Evolutionary conservation across 2,113 vertebrate genomes (phyloP).

Genomic region (Cromileptes altivelis): DNA sequence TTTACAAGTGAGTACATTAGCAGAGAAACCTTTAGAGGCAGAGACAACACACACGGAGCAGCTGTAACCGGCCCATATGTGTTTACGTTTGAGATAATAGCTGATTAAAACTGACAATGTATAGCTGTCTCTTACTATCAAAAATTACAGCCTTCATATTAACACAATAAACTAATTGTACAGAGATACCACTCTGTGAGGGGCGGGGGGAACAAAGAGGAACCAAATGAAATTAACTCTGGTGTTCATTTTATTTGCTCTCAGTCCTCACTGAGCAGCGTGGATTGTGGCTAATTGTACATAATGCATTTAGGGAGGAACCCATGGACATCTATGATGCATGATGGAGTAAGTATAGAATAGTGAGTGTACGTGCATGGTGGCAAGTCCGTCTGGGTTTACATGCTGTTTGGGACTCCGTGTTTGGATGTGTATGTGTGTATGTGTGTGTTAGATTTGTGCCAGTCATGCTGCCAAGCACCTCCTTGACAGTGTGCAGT

Average conservation of each 20-base stretch:
- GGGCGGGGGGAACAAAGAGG: background rate
- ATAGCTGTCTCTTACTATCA: slow-evolving; percentile 54
- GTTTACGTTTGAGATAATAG: slow-evolving; percentile 33
- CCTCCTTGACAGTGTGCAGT: slow-evolving; percentile 10
- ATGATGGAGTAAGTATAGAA: slow-evolving; percentile 55
- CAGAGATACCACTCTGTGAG: slow-evolving; percentile 38
- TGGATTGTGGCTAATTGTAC: slow-evolving; percentile 60
- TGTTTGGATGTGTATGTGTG: slow-evolving; percentile 25
- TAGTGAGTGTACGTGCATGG: slow-evolving; percentile 31
- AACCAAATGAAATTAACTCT: slow-evolving; percentile 59
- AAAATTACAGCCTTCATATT: slow-evolving; percentile 55
- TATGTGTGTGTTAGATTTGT: slow-evolving; percentile 5
- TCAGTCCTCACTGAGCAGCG: slow-evolving; percentile 50
- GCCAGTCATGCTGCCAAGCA: slow-evolving; percentile 23
- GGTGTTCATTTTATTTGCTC: slow-evolving; percentile 61
- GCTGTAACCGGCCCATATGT: slow-evolving; percentile 15
- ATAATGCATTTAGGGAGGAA: slow-evolving; percentile 64
- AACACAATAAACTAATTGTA: slow-evolving; percentile 60
- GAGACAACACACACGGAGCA: background rate
- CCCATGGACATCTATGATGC: slow-evolving; percentile 59
- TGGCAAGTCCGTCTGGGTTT: slow-evolving; percentile 10
- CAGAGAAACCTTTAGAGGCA: background rate
- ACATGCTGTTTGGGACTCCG: slow-evolving; percentile 28
- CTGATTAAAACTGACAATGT: slow-evolving; percentile 55
- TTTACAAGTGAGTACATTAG: background rate